Evolutionary conservation across 2,888 invertebrate genomes (phyloP).

Genomic region (Pseudanteris insignis): DNA sequence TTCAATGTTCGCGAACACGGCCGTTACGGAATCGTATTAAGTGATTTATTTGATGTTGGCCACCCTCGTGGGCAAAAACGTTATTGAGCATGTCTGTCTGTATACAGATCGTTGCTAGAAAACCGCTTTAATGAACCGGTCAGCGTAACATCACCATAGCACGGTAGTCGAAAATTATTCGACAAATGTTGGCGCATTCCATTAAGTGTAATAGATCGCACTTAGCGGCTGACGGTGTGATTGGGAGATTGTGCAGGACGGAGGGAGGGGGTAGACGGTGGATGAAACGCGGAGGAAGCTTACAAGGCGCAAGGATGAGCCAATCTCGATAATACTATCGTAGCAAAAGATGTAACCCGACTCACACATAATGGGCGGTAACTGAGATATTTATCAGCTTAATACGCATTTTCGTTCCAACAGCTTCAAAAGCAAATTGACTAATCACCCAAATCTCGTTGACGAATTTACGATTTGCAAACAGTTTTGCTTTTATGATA

Average conservation of each 20-base stretch:
- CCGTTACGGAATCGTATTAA: constrained; percentile 58
- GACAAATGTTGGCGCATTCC: constrained; percentile 66
- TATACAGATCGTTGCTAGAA: constrained; percentile 21
- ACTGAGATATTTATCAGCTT: constrained; percentile 34
- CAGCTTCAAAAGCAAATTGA: constrained; percentile 21
- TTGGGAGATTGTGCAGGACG: too few relatives aligned
- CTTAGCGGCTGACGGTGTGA: constrained; percentile 64
- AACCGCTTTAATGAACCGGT: constrained; percentile 39
- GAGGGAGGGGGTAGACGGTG: constrained; percentile 15
- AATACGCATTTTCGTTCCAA: constrained; percentile 25
- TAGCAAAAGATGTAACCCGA: constrained; percentile 45
- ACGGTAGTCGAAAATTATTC: constrained; percentile 63
- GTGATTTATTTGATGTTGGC: constrained; percentile 62
- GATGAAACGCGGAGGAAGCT: constrained; percentile 18
- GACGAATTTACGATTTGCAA: constrained; percentile 4
- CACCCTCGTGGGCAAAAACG: constrained; percentile 39
- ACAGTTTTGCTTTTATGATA: constrained; percentile 4
- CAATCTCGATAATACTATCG: constrained; percentile 62
- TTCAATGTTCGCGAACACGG: constrained; percentile 46
- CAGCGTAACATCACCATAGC: constrained; percentile 45
- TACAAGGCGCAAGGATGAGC: constrained; percentile 50
- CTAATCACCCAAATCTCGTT: constrained; percentile 7
- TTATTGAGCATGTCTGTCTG: constrained; percentile 48
- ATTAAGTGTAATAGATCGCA: constrained; percentile 66
- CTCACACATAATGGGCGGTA: constrained; percentile 26